Base-by-base conservation (phyloP, 2,888 invertebrate genomes). In the Phrixothrix hirtus region DNA sequence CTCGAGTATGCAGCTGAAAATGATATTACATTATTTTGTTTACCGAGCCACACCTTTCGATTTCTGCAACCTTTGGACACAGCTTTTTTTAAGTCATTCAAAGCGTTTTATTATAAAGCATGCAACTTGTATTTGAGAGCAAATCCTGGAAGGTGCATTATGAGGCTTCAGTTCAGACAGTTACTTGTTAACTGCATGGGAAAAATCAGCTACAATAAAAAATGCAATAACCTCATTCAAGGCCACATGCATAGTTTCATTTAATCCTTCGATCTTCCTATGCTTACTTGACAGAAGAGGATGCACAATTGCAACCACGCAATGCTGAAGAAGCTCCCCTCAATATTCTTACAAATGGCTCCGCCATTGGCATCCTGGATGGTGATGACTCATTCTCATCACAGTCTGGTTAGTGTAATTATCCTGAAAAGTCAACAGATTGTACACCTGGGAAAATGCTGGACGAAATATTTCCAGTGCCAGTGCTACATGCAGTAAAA, bases 31-130 rank as follows among this genome's bases (percentile, higher is more conserved):
- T 35, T 47, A 15, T 48, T 56, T 45, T 55, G 46, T 34, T 43
- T 43, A 31, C 60, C 60, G 12, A 56, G 59, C 41, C 58, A 61
- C 37, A 57, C 47, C 10, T 51, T 56, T 9, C 59, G 59, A 12
- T 60, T 29, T 34, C 10, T 62, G n/a, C 61, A 57, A 41, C 55
- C 58, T 13, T 36, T 60, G n/a, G 56, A 60, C 31, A 36, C 41
- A 35, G 32, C 27, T 7, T 41, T 55, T 14, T 58, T 49, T 34
- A 53, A 44, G 39, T 26, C 26, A 6, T 45, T 58, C 9, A 55
- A 56, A 37, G 12, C 37, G 25, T 32, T 29, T 38, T 58, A 56
- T 21, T 52, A 49, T 49, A 25, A 45, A 27, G 49, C 55, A 15
- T 55, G 58, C 31, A 49, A 51, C 14, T 41, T 25, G 5, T 57